Evolutionary conservation across 2,797 vertebrate species (phyloP).

Genomic region (Squalus acanthias): DNA sequence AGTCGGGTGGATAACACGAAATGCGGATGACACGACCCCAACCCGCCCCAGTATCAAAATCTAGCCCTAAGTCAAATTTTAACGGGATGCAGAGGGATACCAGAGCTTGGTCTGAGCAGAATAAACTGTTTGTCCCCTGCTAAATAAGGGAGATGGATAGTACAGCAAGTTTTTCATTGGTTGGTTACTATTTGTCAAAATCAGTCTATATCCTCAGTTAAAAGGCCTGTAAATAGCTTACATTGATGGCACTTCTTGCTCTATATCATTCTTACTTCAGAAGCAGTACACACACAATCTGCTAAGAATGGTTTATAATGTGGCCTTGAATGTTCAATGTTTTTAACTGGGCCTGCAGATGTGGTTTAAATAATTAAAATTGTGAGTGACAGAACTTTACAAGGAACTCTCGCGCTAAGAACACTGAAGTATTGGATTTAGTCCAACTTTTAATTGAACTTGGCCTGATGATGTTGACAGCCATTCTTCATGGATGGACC

Average conservation of each 20-base stretch:
- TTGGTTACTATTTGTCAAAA: background rate
- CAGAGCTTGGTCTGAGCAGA: background rate
- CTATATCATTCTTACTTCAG: background rate
- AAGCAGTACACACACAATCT: background rate
- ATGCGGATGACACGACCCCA: too few relatives aligned
- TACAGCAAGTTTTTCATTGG: background rate
- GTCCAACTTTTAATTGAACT: background rate
- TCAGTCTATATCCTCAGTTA: background rate
- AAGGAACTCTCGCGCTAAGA: background rate
- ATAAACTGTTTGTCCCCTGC: background rate
- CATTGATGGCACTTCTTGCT: background rate
- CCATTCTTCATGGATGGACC: background rate
- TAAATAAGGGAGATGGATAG: background rate
- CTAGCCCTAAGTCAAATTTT: background rate
- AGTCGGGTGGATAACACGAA: too few relatives aligned
- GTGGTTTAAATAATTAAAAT: background rate
- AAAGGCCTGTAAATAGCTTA: background rate
- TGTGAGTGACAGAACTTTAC: background rate
- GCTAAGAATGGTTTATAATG: background rate
- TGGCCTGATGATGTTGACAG: background rate
- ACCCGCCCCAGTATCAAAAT: too few relatives aligned
- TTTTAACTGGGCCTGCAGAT: background rate
- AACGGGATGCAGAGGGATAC: background rate
- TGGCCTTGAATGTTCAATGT: background rate
- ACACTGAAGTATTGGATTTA: background rate